These are phyloP conservation scores for Cephalopachus bancanus DNA, from an alignment of 2,797 vertebrate species.

Conservation along the genomic window DNA sequence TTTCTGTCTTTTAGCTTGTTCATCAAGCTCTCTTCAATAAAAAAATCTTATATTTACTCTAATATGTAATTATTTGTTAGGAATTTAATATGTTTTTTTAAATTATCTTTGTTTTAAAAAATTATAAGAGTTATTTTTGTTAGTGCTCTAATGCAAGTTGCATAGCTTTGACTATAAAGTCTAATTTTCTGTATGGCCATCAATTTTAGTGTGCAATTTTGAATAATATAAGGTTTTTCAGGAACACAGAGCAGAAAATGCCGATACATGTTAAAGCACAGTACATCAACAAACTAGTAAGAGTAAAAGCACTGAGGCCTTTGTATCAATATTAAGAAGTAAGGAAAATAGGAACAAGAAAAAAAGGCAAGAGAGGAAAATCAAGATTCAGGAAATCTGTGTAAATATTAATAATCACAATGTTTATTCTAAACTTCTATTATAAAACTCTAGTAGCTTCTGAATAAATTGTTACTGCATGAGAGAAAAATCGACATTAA, in stretches of 20 bases:
- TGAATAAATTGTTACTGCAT: background rate
- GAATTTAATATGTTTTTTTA: too few species aligned
- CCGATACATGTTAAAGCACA: background rate
- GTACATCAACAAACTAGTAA: background rate
- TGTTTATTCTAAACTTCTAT: background rate
- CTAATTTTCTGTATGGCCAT: background rate
- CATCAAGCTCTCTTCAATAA: too few species aligned
- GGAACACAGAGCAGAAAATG: background rate
- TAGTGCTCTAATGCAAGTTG: too few species aligned
- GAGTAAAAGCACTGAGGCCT: slow-evolving; percentile 11
- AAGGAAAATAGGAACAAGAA: slow-evolving; percentile 27
- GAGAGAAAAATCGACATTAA: slow-evolving; percentile 10
- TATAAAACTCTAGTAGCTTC: background rate
- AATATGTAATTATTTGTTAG: too few species aligned
- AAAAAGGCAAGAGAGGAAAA: slow-evolving; percentile 12
- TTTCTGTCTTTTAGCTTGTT: too few species aligned
- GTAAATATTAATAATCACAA: background rate
- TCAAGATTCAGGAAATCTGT: slow-evolving; percentile 28
- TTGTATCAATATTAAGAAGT: slow-evolving; percentile 35
- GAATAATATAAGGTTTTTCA: background rate
- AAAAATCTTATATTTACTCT: too few species aligned
- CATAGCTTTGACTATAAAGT: background rate
- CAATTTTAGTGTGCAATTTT: background rate
- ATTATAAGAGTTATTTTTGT: too few species aligned
- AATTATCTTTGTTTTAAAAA: too few species aligned